phyloP scores from a whole-genome alignment of 2,888 invertebrate genomes.

The Drosophila paracracens region DNA sequence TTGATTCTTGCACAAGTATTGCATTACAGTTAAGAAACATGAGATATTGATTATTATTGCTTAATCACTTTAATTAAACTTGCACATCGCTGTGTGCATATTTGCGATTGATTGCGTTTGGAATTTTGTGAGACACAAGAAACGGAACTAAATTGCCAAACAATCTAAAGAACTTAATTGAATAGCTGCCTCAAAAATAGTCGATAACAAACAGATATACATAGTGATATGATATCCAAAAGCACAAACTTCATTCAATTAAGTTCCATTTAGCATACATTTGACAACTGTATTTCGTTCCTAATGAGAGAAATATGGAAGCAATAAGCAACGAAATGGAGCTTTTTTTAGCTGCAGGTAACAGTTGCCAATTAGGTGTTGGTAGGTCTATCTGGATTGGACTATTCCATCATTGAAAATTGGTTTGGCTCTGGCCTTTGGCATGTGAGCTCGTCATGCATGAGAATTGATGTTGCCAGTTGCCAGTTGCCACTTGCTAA shows the following conservation, averaged over 20 bases:
- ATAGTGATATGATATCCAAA: not conserved
- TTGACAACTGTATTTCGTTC: not conserved
- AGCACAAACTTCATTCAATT: not conserved
- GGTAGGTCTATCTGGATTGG: not conserved
- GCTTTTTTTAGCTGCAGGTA: not conserved
- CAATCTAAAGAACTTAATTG: not conserved
- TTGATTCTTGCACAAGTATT: not conserved
- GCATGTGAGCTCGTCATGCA: slow-evolving; percentile 18
- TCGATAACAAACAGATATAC: not conserved
- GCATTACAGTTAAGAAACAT: not conserved
- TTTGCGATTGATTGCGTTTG: not conserved
- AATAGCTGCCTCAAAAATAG: not conserved
- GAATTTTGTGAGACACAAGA: not conserved
- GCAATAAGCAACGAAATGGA: no score
- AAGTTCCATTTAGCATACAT: not conserved
- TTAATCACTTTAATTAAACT: not conserved
- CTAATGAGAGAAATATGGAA: not conserved
- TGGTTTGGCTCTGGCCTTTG: slow-evolving; percentile 9
- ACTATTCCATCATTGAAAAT: slow-evolving; percentile 17
- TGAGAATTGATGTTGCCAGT: slow-evolving; percentile 44
- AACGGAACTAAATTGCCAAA: not conserved
- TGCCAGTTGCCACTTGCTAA: slow-evolving; percentile 18
- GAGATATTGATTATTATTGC: not conserved
- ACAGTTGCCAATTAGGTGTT: slow-evolving; percentile 23
- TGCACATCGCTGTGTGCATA: not conserved